These are phyloP conservation scores for Spea hammondii DNA, from an alignment of 2,797 vertebrate genomes.

Conservation along the genomic window DNA sequence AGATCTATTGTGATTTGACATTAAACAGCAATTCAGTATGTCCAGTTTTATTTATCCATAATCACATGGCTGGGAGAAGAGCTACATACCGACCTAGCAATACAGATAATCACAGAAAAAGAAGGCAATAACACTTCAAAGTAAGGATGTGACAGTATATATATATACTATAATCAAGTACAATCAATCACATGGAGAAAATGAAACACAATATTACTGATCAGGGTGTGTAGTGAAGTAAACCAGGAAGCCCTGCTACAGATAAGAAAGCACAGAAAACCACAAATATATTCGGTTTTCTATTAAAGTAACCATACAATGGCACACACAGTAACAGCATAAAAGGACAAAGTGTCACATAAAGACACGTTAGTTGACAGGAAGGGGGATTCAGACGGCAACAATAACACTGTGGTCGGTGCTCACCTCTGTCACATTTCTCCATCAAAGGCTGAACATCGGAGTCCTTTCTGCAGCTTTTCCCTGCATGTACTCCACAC, in stretches of 20 bases:
- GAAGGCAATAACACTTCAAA: neutral
- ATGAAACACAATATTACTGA: neutral
- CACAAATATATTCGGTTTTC: neutral
- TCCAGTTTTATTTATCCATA: too few species aligned
- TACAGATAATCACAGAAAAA: neutral
- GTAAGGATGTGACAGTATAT: too few species aligned
- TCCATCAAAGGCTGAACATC: slow-evolving; percentile 18
- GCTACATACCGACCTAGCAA: neutral
- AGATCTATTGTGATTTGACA: too few species aligned
- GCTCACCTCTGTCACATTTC: slow-evolving; percentile 22
- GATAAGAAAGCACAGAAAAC: neutral
- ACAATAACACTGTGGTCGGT: neutral
- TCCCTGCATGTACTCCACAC: neutral
- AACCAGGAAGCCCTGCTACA: neutral
- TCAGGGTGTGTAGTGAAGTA: neutral
- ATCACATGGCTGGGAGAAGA: too few species aligned
- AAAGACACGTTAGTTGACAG: neutral
- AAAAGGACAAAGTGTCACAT: neutral
- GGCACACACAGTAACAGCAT: neutral
- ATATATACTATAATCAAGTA: too few species aligned
- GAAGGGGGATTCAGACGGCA: neutral
- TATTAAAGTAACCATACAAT: neutral
- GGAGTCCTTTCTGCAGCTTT: neutral
- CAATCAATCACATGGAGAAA: too few species aligned
- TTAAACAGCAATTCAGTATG: too few species aligned